Conservation (phyloP, 2,113 vertebrate species). For the Corythornis cristatus region DNA sequence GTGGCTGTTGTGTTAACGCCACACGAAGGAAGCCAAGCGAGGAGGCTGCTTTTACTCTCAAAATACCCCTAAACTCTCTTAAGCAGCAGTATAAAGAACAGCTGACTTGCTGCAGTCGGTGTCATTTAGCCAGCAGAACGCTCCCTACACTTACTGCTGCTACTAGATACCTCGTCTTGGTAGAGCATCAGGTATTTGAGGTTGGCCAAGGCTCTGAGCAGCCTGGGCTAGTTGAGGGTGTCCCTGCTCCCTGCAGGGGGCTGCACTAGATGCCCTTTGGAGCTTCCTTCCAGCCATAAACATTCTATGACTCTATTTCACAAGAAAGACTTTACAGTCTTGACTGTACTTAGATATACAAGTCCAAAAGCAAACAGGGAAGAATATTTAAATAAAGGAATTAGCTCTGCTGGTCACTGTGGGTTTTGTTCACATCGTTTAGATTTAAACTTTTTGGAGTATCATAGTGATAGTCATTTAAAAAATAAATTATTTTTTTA, state of each 20-base stretch:
- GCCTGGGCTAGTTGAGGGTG: no score
- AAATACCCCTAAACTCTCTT: background rate
- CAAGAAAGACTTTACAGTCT: background rate
- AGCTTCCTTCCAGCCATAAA: no score
- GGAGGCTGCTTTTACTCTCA: background rate
- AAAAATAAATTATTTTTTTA: background rate
- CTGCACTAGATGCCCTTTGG: no score
- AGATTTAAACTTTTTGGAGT: background rate
- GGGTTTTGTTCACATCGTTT: background rate
- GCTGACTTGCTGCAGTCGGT: background rate
- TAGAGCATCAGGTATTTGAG: no score
- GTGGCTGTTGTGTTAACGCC: background rate
- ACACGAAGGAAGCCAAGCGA: background rate
- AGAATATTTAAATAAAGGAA: background rate
- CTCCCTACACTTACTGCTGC: background rate
- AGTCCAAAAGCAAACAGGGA: background rate
- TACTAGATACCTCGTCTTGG: background rate
- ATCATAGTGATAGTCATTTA: background rate
- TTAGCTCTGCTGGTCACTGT: background rate
- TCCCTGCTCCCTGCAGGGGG: no score
- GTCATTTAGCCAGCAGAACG: background rate
- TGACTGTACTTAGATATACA: fast-evolving
- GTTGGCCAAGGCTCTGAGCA: no score
- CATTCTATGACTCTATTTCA: background rate
- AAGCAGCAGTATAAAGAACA: background rate